Percentiles rank a stretch among this genome's conserved stretches.
Conservation (phyloP, 2,888 invertebrate species). For the Podabrus alpinus region DNA sequence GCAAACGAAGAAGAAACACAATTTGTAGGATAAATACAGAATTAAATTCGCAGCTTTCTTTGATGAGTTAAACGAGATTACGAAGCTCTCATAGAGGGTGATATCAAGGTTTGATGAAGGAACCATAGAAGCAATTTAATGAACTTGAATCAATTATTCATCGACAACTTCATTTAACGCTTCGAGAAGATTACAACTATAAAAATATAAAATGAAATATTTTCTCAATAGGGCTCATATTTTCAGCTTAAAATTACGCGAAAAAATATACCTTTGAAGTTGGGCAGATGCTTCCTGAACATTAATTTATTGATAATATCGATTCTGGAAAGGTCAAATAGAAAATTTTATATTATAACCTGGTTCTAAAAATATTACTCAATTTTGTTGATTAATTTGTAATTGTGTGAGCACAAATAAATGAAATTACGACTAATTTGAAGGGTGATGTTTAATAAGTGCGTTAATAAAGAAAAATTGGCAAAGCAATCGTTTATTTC, state of each 20-base stretch:
- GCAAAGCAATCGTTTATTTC: background rate
- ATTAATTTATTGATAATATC: background rate
- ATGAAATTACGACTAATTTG: background rate
- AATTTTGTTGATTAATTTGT: background rate
- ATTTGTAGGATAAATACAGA: constrained; percentile 6
- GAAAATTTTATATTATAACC: background rate
- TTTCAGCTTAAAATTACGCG: background rate
- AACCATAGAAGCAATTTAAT: constrained; percentile 19
- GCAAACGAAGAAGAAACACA: constrained; percentile 8
- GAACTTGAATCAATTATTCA: constrained; percentile 27
- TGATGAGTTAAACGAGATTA: constrained; percentile 21
- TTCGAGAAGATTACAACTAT: background rate
- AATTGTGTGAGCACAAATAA: background rate
- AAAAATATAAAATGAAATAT: background rate
- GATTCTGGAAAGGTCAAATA: background rate
- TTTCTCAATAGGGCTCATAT: background rate
- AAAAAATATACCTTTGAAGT: background rate
- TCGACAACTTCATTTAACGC: constrained; percentile 14
- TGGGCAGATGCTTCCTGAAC: background rate
- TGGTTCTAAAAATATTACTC: background rate
- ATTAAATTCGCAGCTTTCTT: constrained; percentile 16
- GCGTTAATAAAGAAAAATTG: background rate
- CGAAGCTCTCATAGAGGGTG: background rate
- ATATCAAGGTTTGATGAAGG: constrained; percentile 12
- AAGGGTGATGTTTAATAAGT: background rate